Conservation (phyloP, 2,113 vertebrate species). For the Ceratotherium simum region DNA sequence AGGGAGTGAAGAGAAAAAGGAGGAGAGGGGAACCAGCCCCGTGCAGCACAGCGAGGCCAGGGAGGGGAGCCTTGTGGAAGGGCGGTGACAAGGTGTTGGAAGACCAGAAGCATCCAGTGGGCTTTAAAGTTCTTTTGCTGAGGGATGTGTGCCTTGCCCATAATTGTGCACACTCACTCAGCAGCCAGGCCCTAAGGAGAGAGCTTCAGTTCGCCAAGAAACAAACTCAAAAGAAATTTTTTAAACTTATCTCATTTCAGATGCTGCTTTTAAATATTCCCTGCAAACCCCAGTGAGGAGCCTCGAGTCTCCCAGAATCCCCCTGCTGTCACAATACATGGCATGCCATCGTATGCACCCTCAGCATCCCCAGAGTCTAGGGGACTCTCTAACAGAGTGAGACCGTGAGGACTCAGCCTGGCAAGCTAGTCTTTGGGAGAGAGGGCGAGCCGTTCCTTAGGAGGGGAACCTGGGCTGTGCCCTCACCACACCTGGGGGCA, state of each 20-base stretch:
- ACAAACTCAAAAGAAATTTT: neutral
- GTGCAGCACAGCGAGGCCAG: too few relatives aligned
- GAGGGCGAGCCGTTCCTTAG: neutral
- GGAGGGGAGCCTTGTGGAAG: neutral
- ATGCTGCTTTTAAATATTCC: neutral
- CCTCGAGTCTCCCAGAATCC: neutral
- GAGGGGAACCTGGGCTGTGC: neutral
- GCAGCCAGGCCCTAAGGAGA: neutral
- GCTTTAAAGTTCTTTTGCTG: neutral
- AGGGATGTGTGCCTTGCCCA: neutral
- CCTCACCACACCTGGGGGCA: neutral
- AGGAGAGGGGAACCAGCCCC: neutral
- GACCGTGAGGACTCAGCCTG: neutral
- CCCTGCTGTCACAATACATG: neutral
- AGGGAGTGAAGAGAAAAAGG: neutral
- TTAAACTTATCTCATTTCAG: neutral
- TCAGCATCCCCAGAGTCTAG: neutral
- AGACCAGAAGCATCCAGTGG: neutral
- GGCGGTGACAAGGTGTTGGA: fast-evolving
- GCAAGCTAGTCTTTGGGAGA: neutral
- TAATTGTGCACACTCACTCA: neutral
- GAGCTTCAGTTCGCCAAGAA: neutral
- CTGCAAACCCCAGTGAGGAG: neutral
- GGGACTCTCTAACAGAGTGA: too few relatives aligned
- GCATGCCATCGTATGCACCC: too few relatives aligned